phyloP scores from a whole-genome alignment of 1,140 invertebrate genomes.

The Temnothorax longispinosus region DNA sequence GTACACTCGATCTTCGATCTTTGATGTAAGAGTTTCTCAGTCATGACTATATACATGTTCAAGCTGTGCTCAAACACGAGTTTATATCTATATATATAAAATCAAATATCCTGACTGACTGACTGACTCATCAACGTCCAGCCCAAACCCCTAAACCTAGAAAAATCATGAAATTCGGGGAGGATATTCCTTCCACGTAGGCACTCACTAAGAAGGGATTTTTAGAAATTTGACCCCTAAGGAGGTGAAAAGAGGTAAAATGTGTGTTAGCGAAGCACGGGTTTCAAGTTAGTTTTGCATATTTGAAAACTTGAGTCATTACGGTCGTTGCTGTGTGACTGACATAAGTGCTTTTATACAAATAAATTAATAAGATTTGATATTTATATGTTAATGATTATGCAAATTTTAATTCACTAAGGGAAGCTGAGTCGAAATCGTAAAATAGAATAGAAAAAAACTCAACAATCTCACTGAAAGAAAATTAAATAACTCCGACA shows the following conservation, averaged over 20 bases:
- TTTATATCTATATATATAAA: background rate
- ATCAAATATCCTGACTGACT: no score
- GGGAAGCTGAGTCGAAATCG: background rate
- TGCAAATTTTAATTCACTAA: background rate
- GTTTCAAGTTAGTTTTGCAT: background rate
- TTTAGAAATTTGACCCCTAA: no score
- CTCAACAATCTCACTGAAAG: background rate
- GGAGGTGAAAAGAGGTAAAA: no score
- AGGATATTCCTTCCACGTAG: no score
- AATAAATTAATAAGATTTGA: background rate
- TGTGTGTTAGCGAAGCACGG: no score
- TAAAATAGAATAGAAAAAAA: background rate
- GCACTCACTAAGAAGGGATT: no score
- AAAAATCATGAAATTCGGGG: no score
- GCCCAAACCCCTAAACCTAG: no score
- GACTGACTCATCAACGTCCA: no score
- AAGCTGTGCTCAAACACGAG: constrained; percentile 11
- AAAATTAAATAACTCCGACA: constrained; percentile 6
- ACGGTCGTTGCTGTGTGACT: background rate
- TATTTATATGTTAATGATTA: background rate
- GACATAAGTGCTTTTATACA: background rate
- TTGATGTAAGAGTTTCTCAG: constrained; percentile 43
- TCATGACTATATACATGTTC: constrained; percentile 4
- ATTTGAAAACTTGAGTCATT: background rate
- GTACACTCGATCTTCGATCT: constrained; percentile 68